Conservation (phyloP, 2,797 vertebrate genomes). For the Alca torda region DNA sequence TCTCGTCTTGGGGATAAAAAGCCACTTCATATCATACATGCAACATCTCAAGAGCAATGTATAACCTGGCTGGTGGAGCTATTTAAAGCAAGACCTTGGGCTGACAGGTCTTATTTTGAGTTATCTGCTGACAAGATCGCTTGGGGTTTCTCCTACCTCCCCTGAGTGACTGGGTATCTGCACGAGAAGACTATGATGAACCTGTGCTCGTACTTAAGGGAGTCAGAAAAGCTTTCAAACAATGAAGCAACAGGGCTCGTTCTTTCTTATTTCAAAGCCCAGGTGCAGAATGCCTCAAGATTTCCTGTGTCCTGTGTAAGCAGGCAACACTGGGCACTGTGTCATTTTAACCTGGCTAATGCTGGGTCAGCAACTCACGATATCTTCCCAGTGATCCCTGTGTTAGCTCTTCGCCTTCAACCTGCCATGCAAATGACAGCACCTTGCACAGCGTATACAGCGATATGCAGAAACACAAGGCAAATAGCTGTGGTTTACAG, state of each 20-base stretch:
- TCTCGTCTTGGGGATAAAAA: neutral
- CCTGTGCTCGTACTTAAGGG: accelerated
- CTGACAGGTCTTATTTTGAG: neutral
- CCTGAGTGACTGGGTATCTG: neutral
- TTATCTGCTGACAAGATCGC: neutral
- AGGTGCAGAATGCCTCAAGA: neutral
- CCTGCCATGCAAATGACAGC: no score
- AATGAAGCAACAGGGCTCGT: neutral
- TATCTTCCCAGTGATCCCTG: neutral
- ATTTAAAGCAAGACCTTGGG: neutral
- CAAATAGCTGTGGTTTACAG: neutral
- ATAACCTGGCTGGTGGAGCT: neutral
- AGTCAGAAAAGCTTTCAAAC: neutral
- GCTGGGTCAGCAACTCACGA: accelerated
- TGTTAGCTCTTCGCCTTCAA: neutral
- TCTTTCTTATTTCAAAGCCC: neutral
- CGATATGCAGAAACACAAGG: neutral
- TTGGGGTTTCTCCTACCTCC: neutral
- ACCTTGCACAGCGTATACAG: neutral
- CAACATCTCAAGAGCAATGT: neutral
- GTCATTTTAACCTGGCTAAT: neutral
- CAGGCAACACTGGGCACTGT: neutral
- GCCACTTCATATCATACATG: accelerated
- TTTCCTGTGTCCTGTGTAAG: no score
- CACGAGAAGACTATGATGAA: neutral